Conservation (phyloP, 2,113 vertebrate genomes). For the Aptenodytes forsteri region DNA sequence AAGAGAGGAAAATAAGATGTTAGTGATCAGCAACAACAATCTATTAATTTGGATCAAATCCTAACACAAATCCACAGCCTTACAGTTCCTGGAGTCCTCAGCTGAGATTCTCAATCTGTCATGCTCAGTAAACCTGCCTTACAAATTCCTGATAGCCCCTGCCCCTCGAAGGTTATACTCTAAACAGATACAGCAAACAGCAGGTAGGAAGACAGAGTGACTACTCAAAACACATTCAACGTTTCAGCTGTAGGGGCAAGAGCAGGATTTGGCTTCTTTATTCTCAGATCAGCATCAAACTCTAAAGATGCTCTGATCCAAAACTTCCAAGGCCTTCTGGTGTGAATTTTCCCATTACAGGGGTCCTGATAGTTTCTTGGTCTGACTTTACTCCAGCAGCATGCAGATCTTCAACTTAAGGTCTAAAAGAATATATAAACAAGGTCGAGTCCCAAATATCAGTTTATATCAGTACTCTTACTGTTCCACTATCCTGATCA, state of each 20-base stretch:
- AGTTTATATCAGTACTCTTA: not conserved
- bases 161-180: not conserved
- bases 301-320: not conserved
- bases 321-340: not conserved
- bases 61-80: not conserved
- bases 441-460: not conserved
- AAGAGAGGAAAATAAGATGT: not conserved
- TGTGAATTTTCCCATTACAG: not conserved
- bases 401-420: not conserved
- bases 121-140: not conserved
- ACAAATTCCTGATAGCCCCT: not conserved
- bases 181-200: not conserved
- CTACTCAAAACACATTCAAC: not conserved
- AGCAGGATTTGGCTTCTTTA: not conserved
- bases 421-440: not conserved
- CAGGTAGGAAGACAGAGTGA: not conserved
- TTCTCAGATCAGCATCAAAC: not conserved
- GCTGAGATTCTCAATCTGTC: not conserved
- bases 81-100: not conserved
- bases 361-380: not conserved
- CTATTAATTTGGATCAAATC: not conserved
- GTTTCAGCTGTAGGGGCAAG: not conserved
- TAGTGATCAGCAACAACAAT: not conserved
- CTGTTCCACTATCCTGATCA: not conserved
- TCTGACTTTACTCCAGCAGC: not conserved